Base-by-base conservation (phyloP, 2,888 invertebrate species). In the Blastobasis adustella region DNA sequence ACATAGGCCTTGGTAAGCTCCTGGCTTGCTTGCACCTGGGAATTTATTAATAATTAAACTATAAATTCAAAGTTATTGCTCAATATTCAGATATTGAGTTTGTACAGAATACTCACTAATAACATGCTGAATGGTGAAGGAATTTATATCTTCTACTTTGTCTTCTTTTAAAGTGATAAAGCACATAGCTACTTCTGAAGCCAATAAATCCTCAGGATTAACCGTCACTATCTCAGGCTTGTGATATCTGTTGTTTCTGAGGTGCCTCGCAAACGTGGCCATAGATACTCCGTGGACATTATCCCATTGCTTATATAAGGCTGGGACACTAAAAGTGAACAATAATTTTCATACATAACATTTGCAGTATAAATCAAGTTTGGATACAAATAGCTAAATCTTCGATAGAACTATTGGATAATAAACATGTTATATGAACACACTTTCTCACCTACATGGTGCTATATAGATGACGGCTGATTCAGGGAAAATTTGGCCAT, bases 261-360 rank as follows among this genome's bases (percentile, higher is more conserved):
- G 89, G 58, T 91, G 88, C 55, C 87, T 79, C 0, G 90, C 92
- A 66, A 94, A 91, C 48, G 82, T 73, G 42, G 87, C 88, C 95
- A 98, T 94, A 60, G 92, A 91, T 38, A 97, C 93, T 5, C 96
- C 97, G 76, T 90, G 83, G n/a, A 96, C 90, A 66, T 94, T 76
- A 36, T 93, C 84, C 97, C 98, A 98, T 73, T 92, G 92, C 7
- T 92, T 89, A 65, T 91, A 92, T 52, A 92, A 80, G 6, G 84
- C 79, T n/a, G 94, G 93, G 1, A 93, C 74, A 71, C 92, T 92
- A 63, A 54, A 75, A 73, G 37, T n/a, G 10, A 23, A 23, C 23
- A 23, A 23, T 23, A 23, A 23, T 23, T 23, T 23, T 23, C 23
- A 23, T 23, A 2, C 23, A 2, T 23, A 23, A 23, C 23, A 23